phyloP scores from a whole-genome alignment of 2,113 vertebrate genomes.

The Struthidea cinerea region DNA sequence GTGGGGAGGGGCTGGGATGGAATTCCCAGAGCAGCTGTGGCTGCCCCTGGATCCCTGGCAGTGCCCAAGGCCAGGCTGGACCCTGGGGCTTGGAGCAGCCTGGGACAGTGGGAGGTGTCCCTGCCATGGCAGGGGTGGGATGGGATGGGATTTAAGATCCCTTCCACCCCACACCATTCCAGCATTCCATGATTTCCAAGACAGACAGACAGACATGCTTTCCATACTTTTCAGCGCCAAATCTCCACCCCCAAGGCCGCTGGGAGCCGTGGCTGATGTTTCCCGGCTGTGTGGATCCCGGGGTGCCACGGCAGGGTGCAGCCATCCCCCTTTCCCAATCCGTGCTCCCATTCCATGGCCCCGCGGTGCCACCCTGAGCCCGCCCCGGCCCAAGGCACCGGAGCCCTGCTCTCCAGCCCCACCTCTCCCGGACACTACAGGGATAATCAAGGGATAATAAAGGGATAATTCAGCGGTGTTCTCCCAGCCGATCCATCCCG shows the following conservation, averaged over 20 bases:
- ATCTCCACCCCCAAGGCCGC: background rate
- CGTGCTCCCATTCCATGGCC: background rate
- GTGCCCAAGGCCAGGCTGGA: background rate
- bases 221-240: background rate
- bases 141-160: background rate
- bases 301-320: background rate
- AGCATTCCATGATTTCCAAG: background rate
- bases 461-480: constrained; percentile 49
- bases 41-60: background rate
- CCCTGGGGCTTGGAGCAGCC: background rate
- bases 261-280: background rate
- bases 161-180: too few relatives aligned
- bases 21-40: background rate
- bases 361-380: background rate
- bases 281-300: rapidly evolving
- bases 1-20: background rate
- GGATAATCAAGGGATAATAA: constrained; percentile 52
- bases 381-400: background rate
- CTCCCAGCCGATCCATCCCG: constrained; percentile 45
- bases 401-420: background rate
- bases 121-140: background rate
- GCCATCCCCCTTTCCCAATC: background rate
- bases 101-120: background rate
- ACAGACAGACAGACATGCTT: too few relatives aligned
- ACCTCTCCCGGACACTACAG: constrained; percentile 8